phyloP scores from a whole-genome alignment of 1,140 invertebrate genomes.

The Magallana ariakensis region DNA sequence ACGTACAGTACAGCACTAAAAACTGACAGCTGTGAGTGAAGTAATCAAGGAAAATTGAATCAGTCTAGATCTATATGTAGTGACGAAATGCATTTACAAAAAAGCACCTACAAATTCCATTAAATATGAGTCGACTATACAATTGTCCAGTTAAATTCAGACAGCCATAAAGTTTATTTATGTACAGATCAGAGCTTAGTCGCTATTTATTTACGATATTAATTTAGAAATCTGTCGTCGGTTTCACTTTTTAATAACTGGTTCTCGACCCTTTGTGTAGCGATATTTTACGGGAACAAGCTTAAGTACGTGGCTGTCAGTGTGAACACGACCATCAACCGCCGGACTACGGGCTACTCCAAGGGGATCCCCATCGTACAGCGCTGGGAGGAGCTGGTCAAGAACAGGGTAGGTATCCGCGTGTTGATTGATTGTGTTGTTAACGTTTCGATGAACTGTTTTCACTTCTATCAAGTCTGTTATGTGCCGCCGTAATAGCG shows the following conservation, averaged over 20 bases:
- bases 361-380: constrained; percentile 66
- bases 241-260: no score
- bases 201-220: neutral
- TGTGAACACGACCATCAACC: constrained; percentile 63
- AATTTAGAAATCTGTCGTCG: no score
- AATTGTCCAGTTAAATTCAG: no score
- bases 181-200: neutral
- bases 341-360: constrained; percentile 57
- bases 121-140: no score
- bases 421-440: neutral
- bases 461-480: no score
- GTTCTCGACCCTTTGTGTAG: neutral
- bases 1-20: neutral
- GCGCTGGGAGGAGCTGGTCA: constrained; percentile 65
- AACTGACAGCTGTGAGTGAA: constrained; percentile 2
- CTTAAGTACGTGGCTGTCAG: constrained; percentile 62
- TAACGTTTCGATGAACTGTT: neutral
- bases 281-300: constrained; percentile 59
- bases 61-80: no score
- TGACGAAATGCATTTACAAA: no score
- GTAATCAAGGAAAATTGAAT: no score
- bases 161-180: no score
- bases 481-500: neutral
- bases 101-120: no score
- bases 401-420: constrained; percentile 50